phyloP scores from a whole-genome alignment of 2,888 invertebrate species.

The Coelinius sp. region DNA sequence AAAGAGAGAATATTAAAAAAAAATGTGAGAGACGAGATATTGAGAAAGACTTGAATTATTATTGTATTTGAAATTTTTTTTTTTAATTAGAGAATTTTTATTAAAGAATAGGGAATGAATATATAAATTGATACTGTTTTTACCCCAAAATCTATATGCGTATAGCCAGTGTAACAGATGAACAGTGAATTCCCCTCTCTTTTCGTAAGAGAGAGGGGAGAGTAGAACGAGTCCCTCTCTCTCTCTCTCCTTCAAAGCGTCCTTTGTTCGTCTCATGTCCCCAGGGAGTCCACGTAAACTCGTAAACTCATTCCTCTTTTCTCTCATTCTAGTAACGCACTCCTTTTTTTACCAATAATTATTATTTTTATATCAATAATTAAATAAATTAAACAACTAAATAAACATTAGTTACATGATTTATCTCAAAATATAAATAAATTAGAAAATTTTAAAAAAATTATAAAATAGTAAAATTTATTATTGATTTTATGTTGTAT shows the following conservation, averaged over 20 bases:
- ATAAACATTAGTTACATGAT: no score
- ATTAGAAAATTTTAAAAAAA: no score
- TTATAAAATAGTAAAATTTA: no score
- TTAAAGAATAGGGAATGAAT: neutral
- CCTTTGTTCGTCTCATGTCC: slow-evolving; percentile 61
- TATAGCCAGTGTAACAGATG: slow-evolving; percentile 16
- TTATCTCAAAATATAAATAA: no score
- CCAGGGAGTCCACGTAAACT: slow-evolving; percentile 57
- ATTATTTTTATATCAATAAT: neutral
- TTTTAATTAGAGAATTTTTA: neutral
- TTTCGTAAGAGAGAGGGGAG: slow-evolving; percentile 20
- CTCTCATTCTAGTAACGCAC: slow-evolving; percentile 48
- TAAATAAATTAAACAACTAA: neutral
- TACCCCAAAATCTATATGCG: slow-evolving; percentile 13
- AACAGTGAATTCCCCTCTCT: slow-evolving; percentile 19
- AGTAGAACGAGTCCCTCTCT: slow-evolving; percentile 29
- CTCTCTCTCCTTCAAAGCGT: slow-evolving; percentile 56
- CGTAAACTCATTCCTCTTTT: slow-evolving; percentile 49
- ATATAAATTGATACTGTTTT: neutral
- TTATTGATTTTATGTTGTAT: no score
- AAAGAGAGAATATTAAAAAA: slow-evolving; percentile 35
- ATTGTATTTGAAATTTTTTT: slow-evolving; percentile 28
- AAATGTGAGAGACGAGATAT: slow-evolving; percentile 38
- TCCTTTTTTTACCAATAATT: neutral
- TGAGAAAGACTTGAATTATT: slow-evolving; percentile 40